These are phyloP conservation scores for Drosophila nigricruria DNA, from an alignment of 2,888 invertebrate genomes.

Conservation along the genomic window DNA sequence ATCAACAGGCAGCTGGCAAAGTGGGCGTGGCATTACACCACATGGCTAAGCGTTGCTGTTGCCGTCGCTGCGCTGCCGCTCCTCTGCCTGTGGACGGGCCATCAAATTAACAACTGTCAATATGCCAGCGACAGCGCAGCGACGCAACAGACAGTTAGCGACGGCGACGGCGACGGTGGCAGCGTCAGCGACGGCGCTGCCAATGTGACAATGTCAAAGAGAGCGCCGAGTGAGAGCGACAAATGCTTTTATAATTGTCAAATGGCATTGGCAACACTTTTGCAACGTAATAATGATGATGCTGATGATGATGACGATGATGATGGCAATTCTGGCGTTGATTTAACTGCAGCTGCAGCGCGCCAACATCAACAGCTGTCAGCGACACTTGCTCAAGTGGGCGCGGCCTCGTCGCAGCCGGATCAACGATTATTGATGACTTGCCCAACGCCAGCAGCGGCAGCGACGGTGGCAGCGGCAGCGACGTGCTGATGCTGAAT, in stretches of 20 bases:
- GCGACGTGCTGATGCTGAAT: constrained; percentile 79
- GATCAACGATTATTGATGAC: constrained; percentile 82
- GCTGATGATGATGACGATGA: constrained; percentile 28
- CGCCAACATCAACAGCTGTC: constrained; percentile 70
- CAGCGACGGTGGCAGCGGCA: constrained; percentile 32
- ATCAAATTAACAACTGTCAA: constrained; percentile 82
- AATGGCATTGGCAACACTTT: constrained; percentile 70
- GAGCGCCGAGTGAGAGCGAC: constrained; percentile 49
- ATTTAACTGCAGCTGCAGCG: constrained; percentile 62
- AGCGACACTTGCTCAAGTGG: constrained; percentile 70
- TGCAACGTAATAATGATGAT: constrained; percentile 13
- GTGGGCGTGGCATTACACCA: constrained; percentile 58
- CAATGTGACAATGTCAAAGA: constrained; percentile 63
- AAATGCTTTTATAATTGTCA: constrained; percentile 83
- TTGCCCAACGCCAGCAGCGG: constrained; percentile 54
- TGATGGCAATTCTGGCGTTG: constrained; percentile 64
- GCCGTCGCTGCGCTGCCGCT: constrained; percentile 16
- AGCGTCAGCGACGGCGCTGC: constrained; percentile 18
- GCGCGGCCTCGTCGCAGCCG: constrained; percentile 60
- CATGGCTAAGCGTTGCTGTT: constrained; percentile 43
- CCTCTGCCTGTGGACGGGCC: constrained; percentile 57
- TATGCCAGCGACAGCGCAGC: constrained; percentile 43
- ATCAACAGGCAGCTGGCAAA: constrained; percentile 63
- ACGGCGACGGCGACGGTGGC: constrained; percentile 12
- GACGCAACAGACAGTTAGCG: constrained; percentile 9